phyloP scores from a whole-genome alignment of 2,888 invertebrate genomes.

The Gortyna flavago region DNA sequence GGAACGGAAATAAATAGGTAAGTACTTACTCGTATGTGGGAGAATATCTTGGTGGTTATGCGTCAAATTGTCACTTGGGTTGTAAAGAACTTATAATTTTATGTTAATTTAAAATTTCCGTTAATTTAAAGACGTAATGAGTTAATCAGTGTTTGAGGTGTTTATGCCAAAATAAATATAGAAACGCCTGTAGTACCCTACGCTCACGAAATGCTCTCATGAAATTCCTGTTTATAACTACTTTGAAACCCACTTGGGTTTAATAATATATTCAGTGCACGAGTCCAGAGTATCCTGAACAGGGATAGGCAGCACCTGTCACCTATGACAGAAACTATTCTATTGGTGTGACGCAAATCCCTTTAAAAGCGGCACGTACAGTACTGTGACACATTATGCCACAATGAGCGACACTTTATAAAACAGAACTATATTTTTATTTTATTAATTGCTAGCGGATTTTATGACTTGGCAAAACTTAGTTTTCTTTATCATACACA shows the following conservation, averaged over 20 bases:
- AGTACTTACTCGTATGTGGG: not conserved
- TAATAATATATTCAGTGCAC: constrained; percentile 34
- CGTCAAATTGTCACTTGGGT: constrained; percentile 24
- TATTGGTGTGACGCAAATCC: constrained; percentile 28
- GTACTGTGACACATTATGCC: constrained; percentile 4
- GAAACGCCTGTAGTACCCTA: not conserved
- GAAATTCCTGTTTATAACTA: constrained; percentile 10
- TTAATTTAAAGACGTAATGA: constrained; percentile 5
- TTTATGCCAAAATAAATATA: constrained; percentile 20
- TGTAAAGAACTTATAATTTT: constrained; percentile 39
- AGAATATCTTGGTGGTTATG: constrained; percentile 7
- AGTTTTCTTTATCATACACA: not conserved
- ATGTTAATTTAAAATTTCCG: constrained; percentile 13
- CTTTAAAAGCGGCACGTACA: constrained; percentile 15
- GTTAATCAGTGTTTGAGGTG: not conserved
- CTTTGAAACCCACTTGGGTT: constrained; percentile 15
- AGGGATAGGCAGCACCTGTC: constrained; percentile 25
- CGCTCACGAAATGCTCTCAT: too few species aligned
- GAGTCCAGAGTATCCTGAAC: not conserved
- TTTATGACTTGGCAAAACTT: not conserved
- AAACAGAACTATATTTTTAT: constrained; percentile 3
- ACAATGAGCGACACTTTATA: constrained; percentile 19
- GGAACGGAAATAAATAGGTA: constrained; percentile 26
- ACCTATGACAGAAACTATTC: constrained; percentile 38
- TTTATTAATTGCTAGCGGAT: constrained; percentile 2